These are phyloP conservation scores for Dilophus febrilis DNA, from an alignment of 2,888 invertebrate genomes.

Conservation along the genomic window DNA sequence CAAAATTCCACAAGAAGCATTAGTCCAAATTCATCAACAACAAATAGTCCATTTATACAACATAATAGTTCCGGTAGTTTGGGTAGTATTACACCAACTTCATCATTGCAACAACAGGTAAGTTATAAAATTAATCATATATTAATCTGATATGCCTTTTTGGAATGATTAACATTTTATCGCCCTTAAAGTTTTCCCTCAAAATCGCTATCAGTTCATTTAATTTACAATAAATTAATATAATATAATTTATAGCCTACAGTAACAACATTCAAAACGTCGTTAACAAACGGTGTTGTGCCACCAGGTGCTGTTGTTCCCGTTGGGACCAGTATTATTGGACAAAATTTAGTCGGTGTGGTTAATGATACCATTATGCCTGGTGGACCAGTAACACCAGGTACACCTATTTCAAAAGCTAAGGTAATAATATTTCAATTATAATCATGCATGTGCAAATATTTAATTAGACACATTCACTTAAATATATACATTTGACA, in stretches of 20 bases:
- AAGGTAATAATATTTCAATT: slow-evolving; percentile 50
- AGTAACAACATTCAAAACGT: slow-evolving; percentile 29
- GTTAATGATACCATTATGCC: slow-evolving; percentile 36
- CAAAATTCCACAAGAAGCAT: slow-evolving; percentile 32
- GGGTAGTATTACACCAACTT: slow-evolving; percentile 29
- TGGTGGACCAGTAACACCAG: slow-evolving; percentile 51
- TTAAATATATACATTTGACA: no score
- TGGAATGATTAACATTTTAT: no score
- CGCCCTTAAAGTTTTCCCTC: no score
- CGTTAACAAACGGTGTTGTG: slow-evolving; percentile 28
- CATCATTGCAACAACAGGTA: slow-evolving; percentile 21
- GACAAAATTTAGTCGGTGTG: no score
- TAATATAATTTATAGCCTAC: no score
- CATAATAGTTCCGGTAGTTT: slow-evolving; percentile 27
- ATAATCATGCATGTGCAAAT: no score
- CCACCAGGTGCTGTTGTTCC: slow-evolving; percentile 14
- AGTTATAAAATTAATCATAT: slow-evolving; percentile 1
- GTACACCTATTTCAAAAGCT: slow-evolving; percentile 66
- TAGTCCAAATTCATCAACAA: slow-evolving; percentile 26
- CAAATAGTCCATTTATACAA: slow-evolving; percentile 13
- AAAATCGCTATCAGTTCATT: no score
- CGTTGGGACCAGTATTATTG: neutral
- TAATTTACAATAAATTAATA: no score
- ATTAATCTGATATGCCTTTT: no score
- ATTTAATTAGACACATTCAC: no score